Evolutionary conservation across 1,140 invertebrate genomes (phyloP).

Genomic region (Ooceraea biroi): DNA sequence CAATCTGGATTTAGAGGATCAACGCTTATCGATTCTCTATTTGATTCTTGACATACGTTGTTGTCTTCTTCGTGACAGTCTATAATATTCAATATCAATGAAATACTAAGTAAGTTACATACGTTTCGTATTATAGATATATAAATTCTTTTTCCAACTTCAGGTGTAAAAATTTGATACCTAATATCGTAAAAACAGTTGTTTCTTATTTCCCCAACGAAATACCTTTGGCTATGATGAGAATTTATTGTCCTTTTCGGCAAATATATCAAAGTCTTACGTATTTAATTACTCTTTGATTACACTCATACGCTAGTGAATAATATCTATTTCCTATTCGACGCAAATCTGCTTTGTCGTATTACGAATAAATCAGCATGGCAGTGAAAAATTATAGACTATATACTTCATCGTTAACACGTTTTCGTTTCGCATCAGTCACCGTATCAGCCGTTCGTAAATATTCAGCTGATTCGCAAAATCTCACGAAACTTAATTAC

Average conservation of each 20-base stretch:
- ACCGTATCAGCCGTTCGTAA: neutral
- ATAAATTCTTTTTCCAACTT: constrained; percentile 25
- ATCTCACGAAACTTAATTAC: neutral
- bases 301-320: constrained; percentile 40
- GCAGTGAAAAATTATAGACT: constrained; percentile 74
- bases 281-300: constrained; percentile 30
- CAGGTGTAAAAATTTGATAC: neutral
- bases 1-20: constrained; percentile 27
- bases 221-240: constrained; percentile 34
- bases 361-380: constrained; percentile 62
- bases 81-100: constrained; percentile 23
- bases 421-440: constrained; percentile 38
- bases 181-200: constrained; percentile 21
- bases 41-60: constrained; percentile 29
- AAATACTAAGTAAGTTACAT: constrained; percentile 15
- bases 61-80: neutral
- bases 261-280: constrained; percentile 30
- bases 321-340: constrained; percentile 16
- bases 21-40: constrained; percentile 16
- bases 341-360: neutral
- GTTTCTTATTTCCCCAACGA: constrained; percentile 25
- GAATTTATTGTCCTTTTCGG: constrained; percentile 52
- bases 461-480: constrained; percentile 33
- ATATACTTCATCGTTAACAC: constrained; percentile 49
- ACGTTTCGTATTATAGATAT: constrained; percentile 27